phyloP scores from a whole-genome alignment of 1,140 invertebrate species.

The Lepidurus packardi region DNA sequence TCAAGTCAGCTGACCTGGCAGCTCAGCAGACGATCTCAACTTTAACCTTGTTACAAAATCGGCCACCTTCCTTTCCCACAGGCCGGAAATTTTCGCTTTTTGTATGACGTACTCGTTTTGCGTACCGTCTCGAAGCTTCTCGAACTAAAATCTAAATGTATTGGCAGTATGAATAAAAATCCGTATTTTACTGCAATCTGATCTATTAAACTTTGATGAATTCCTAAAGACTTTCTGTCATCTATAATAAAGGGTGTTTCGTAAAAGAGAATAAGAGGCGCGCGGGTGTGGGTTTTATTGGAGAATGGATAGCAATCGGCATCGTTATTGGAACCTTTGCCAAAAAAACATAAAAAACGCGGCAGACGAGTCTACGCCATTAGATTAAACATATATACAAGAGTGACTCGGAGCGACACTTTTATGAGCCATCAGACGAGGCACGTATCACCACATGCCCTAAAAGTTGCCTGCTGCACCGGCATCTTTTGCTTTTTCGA shows the following conservation, averaged over 20 bases:
- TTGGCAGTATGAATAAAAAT: too few relatives aligned
- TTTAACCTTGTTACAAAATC: background rate
- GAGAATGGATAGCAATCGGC: conserved; percentile 4
- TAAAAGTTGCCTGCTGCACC: conserved; percentile 12
- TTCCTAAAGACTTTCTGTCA: background rate
- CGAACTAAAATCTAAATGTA: too few relatives aligned
- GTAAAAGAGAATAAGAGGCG: background rate
- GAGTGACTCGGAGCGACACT: conserved; percentile 20
- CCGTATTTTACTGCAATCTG: too few relatives aligned
- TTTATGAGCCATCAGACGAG: conserved; percentile 18
- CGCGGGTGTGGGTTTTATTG: background rate
- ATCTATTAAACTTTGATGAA: too few relatives aligned
- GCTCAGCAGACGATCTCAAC: conserved; percentile 6
- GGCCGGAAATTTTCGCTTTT: too few relatives aligned
- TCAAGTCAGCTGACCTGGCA: conserved; percentile 18
- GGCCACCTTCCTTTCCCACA: too few relatives aligned
- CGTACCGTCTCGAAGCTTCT: too few relatives aligned
- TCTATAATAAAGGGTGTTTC: background rate
- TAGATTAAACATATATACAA: conserved; percentile 22
- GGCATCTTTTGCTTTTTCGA: background rate
- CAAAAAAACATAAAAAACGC: background rate
- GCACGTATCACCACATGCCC: conserved; percentile 20
- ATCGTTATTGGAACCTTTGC: conserved; percentile 2
- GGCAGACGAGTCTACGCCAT: conserved; percentile 17
- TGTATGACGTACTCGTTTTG: too few relatives aligned